phyloP scores from a whole-genome alignment of 2,888 invertebrate genomes.

The Beris chalybata region DNA sequence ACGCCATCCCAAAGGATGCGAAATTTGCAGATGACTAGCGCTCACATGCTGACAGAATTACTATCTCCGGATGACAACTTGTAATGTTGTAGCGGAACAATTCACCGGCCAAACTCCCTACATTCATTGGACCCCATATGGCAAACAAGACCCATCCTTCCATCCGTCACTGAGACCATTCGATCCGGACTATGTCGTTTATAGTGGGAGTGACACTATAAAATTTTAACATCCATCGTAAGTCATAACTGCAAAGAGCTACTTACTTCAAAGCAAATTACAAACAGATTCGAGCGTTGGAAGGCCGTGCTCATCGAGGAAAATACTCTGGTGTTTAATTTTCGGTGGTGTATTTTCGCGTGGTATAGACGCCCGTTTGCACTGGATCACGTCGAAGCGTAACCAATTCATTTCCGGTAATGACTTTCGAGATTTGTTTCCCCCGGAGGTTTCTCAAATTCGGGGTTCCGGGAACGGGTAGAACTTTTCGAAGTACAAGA shows the following conservation, averaged over 20 bases:
- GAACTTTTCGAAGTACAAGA: background rate
- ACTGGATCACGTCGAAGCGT: conserved; percentile 28
- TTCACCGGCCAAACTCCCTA: too few species aligned
- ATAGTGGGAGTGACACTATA: conserved; percentile 9
- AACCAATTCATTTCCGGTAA: conserved; percentile 31
- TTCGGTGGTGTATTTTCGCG: background rate
- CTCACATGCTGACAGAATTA: too few species aligned
- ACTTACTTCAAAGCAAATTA: conserved; percentile 30
- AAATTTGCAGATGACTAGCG: too few species aligned
- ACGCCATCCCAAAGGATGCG: too few species aligned
- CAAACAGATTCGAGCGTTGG: conserved; percentile 29
- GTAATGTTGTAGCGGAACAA: too few species aligned
- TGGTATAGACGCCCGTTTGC: conserved; percentile 3
- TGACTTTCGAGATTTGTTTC: conserved; percentile 26
- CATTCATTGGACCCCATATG: too few species aligned
- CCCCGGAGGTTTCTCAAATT: conserved; percentile 16
- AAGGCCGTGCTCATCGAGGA: conserved; percentile 5
- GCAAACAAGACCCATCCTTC: too few species aligned
- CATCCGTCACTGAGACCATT: conserved; percentile 5
- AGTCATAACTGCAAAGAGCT: conserved; percentile 24
- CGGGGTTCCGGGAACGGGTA: background rate
- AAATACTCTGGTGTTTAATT: background rate
- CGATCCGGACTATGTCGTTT: conserved; percentile 24
- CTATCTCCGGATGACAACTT: too few species aligned
- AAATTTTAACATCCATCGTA: conserved; percentile 28